A percentile compares a stretch with the other conserved stretches of the same genome.
Evolutionary conservation across 2,888 invertebrate genomes (phyloP).

Genomic region (Cerceris ruficornis): DNA sequence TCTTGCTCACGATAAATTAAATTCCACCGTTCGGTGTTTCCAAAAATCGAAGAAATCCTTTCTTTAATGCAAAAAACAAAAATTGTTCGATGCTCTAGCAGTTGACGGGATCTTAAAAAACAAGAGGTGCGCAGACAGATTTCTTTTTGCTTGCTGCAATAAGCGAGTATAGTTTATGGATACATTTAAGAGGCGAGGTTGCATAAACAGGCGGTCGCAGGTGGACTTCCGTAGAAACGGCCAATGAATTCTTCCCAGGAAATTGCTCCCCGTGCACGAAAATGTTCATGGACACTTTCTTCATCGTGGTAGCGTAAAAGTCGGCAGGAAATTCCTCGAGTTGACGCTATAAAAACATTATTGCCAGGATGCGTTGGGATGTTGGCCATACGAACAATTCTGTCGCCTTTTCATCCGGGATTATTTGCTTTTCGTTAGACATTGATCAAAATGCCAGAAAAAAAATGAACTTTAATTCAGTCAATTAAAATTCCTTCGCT

Average conservation of each 20-base stretch:
- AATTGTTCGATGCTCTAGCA: neutral
- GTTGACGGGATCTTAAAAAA: neutral
- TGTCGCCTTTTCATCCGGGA: neutral
- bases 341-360: constrained; percentile 32
- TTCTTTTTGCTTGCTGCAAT: constrained; percentile 56
- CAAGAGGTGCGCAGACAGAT: constrained; percentile 30
- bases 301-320: constrained; percentile 49
- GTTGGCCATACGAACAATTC: constrained; percentile 25
- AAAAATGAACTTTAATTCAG: too few relatives aligned
- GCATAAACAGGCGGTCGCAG: constrained; percentile 67
- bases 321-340: constrained; percentile 30
- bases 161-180: constrained; percentile 59
- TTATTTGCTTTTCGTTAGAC: too few relatives aligned
- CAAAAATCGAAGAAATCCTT: too few relatives aligned
- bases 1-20: too few relatives aligned
- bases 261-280: constrained; percentile 59
- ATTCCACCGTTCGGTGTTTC: neutral
- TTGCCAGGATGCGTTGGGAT: constrained; percentile 16
- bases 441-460: too few relatives aligned
- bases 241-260: constrained; percentile 68
- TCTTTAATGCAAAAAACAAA: too few relatives aligned
- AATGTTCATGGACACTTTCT: constrained; percentile 59
- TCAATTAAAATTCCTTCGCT: too few relatives aligned
- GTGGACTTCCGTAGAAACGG: constrained; percentile 65
- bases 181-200: constrained; percentile 52